Percentiles rank a stretch among this genome's conserved stretches.
These are phyloP conservation scores for Plecturocebus donacophilus DNA, from an alignment of 2,113 vertebrate species.

Conservation along the genomic window DNA sequence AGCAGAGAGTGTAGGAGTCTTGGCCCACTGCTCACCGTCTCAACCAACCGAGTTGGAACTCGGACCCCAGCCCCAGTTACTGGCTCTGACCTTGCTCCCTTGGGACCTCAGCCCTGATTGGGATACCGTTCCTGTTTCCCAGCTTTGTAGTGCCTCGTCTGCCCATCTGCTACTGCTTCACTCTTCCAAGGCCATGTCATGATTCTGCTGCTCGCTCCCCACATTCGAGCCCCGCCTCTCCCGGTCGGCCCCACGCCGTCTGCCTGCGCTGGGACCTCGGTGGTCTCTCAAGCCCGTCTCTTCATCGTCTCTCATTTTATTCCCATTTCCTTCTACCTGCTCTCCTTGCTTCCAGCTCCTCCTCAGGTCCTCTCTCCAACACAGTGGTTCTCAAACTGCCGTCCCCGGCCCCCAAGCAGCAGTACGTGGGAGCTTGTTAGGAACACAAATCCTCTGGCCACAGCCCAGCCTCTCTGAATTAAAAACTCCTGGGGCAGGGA, in stretches of 20 bases:
- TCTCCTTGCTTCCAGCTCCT: not conserved
- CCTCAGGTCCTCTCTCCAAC: too few species aligned
- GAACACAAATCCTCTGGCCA: not conserved
- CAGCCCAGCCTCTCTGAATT: not conserved
- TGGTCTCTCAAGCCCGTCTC: not conserved
- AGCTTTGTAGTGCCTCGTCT: not conserved
- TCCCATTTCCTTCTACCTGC: not conserved
- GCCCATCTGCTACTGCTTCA: not conserved
- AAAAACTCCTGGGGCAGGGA: fast-evolving
- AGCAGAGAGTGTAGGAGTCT: not conserved
- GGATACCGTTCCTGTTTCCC: fast-evolving
- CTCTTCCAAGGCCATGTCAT: fast-evolving
- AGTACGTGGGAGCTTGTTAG: not conserved
- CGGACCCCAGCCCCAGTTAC: not conserved
- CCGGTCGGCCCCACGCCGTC: fast-evolving
- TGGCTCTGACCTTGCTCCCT: not conserved
- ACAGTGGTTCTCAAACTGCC: not conserved
- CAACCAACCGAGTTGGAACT: too few species aligned
- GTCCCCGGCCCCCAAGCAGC: not conserved
- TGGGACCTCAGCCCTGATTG: fast-evolving
- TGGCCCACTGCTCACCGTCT: fast-evolving
- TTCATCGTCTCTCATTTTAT: fast-evolving
- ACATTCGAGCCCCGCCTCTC: not conserved
- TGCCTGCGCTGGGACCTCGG: not conserved
- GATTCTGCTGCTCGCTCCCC: not conserved